These are phyloP conservation scores for Pavo muticus DNA, from an alignment of 2,113 vertebrate genomes.

Conservation along the genomic window DNA sequence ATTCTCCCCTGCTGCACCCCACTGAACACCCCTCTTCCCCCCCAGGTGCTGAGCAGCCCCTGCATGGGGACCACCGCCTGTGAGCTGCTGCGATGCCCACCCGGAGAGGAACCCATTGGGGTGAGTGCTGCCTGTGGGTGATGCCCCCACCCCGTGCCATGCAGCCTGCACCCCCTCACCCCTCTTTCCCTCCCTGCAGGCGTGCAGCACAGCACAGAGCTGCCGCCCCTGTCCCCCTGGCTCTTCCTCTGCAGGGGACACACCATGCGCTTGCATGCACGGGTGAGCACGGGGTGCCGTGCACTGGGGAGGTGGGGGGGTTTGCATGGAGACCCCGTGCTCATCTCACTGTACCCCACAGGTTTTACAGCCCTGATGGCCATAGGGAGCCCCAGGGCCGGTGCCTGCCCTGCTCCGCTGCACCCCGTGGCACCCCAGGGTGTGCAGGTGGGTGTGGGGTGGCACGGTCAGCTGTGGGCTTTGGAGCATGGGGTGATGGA, in stretches of 20 bases:
- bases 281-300: constrained; percentile 76
- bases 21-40: background rate
- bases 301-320: accelerated
- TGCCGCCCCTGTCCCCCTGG: constrained; percentile 84
- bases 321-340: background rate
- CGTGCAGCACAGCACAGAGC: constrained; percentile 48
- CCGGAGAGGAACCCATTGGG: constrained; percentile 85
- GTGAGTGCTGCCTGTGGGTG: constrained; percentile 64
- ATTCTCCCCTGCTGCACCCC: accelerated
- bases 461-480: background rate
- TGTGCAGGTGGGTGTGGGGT: constrained; percentile 76
- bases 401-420: constrained; percentile 71
- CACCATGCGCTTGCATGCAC: constrained; percentile 83
- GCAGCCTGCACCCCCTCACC: background rate
- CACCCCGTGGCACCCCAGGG: constrained; percentile 13
- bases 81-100: constrained; percentile 72
- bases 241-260: constrained; percentile 82
- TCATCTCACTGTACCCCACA: background rate
- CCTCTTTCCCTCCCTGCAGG: constrained; percentile 48
- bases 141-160: accelerated
- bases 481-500: too few relatives aligned
- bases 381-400: background rate
- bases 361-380: constrained; percentile 68
- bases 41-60: constrained; percentile 57
- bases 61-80: constrained; percentile 72